Conservation (phyloP, 2,797 vertebrate genomes). For the Notamacropus eugenii region DNA sequence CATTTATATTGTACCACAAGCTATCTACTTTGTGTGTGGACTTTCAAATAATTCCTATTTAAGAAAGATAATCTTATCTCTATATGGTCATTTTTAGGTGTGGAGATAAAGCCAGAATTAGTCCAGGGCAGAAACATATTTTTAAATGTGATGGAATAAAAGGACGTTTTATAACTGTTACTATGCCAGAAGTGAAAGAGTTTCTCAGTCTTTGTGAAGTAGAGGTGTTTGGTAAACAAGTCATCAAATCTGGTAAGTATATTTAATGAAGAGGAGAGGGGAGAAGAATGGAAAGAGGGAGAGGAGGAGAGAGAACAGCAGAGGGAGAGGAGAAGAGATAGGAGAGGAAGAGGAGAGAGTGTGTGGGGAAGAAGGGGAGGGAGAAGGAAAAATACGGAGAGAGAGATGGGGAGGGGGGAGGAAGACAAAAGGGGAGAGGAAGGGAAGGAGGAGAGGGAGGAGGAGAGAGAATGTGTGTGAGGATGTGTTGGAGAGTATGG, state of each 20-base stretch:
- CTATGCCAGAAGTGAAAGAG: background rate
- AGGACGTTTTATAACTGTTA: constrained; percentile 9
- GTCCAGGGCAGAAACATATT: constrained; percentile 8
- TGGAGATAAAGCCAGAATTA: background rate
- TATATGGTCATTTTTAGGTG: constrained; percentile 9
- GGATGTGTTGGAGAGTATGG: background rate
- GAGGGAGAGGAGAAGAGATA: background rate
- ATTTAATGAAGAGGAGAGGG: background rate
- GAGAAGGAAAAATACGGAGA: background rate
- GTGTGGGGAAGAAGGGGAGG: background rate
- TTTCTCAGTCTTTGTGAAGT: constrained; percentile 43
- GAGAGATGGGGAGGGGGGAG: background rate
- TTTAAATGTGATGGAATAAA: constrained; percentile 28
- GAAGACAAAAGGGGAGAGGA: background rate
- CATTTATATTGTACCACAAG: background rate
- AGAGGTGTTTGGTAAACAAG: constrained; percentile 18
- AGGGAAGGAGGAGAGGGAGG: background rate
- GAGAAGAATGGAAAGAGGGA: background rate
- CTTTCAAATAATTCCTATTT: background rate
- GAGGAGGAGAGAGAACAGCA: background rate
- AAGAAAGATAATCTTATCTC: background rate
- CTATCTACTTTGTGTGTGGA: background rate
- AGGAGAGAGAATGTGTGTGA: background rate
- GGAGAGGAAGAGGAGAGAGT: background rate
- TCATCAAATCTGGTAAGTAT: background rate